Base-by-base conservation (phyloP, 2,113 vertebrate genomes). In the Ploceus nigricollis region DNA sequence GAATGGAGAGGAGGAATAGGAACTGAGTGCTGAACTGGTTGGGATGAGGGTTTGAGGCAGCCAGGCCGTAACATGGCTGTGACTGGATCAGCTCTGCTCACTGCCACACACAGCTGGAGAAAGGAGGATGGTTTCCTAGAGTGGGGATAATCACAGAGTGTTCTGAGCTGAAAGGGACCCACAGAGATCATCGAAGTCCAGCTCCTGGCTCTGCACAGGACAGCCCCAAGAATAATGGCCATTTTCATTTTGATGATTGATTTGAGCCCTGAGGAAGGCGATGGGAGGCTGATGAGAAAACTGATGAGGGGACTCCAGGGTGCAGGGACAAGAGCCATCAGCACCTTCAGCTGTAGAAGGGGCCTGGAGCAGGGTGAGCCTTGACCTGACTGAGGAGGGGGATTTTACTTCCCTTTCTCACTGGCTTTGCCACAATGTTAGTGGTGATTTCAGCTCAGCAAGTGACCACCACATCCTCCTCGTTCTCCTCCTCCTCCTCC, bases 361-460 rank as follows among this genome's bases (percentile, higher is more conserved):
- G 42, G 6, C 5, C n/a, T 3, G 16, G 22, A 21, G 16, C 56
- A 54, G 12, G 21, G 19, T 2, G 6, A 73, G 66, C 44, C 45
- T 65, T 51, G 50, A 35, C 23, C 31, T 94, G 14, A 17, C 14
- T 12, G 50, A 31, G 51, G 44, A 68, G 23, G 13, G 4, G 3
- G 2, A 37, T 76, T 95, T 90, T 72, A 10, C 57, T 71, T 50
- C 50, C 22, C 2, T 72, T 35, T 76, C 28, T 70, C 15, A 12
- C 11, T 8, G 9, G 8, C 20, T 94, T 63, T 88, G 69, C 86
- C 83, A 89, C 69, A 8, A 97, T 97, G 94, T 98, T 96, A 2
- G 94, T 98, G 94, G 97, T 98, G 83, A 97, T 98, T 72, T 97
- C 91, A 45, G 96, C 98, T 79, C 97, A 98, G 28, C 82, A 48